Percentiles rank a stretch among this genome's conserved stretches.
These are phyloP conservation scores for Stictocephala bisonia DNA, from an alignment of 2,888 invertebrate species.

Conservation along the genomic window DNA sequence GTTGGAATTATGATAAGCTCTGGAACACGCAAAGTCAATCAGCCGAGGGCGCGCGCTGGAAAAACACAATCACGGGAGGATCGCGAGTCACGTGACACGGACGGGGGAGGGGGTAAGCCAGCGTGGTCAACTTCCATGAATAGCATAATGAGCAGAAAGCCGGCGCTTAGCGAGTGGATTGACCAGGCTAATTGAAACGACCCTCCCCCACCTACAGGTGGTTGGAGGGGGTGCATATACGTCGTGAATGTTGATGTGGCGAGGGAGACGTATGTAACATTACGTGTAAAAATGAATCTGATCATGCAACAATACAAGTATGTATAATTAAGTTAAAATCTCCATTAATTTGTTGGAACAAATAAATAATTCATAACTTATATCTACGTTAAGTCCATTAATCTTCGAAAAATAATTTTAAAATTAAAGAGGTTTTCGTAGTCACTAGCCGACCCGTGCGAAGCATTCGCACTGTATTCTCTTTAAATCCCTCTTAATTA, in stretches of 20 bases:
- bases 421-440: too few species aligned
- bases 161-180: conserved; percentile 3
- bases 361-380: too few species aligned
- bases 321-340: too few species aligned
- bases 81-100: background rate
- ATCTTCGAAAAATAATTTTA: too few species aligned
- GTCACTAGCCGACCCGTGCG: too few species aligned
- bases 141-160: conserved; percentile 10
- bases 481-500: too few species aligned
- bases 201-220: background rate
- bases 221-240: background rate
- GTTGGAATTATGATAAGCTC: conserved; percentile 23
- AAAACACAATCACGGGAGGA: background rate
- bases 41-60: background rate
- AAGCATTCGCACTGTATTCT: too few species aligned
- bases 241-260: background rate
- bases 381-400: too few species aligned
- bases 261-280: background rate
- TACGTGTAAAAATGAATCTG: too few species aligned
- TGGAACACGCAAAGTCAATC: conserved; percentile 30
- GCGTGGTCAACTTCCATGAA: conserved; percentile 14
- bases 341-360: too few species aligned
- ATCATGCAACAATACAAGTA: too few species aligned
- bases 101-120: background rate
- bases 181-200: conserved; percentile 32